Conservation (phyloP, 2,888 invertebrate species). For the Anorthoa munda region DNA sequence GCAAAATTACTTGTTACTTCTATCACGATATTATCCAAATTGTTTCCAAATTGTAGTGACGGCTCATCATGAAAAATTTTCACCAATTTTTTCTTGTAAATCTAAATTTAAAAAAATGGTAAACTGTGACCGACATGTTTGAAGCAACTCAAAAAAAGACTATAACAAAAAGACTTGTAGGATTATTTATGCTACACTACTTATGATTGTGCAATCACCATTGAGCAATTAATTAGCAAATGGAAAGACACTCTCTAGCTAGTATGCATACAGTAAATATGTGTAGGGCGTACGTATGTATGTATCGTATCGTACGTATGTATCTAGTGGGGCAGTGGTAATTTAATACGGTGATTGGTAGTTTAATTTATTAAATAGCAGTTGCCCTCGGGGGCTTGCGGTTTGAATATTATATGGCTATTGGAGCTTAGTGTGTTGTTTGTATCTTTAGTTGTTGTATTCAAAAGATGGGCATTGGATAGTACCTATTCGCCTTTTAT, state of each 20-base stretch:
- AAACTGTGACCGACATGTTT: too few species aligned
- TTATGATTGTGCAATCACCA: conserved; percentile 21
- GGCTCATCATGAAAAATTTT: too few species aligned
- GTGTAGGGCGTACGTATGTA: background rate
- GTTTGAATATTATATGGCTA: background rate
- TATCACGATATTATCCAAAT: too few species aligned
- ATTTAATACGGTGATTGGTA: background rate
- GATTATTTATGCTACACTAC: too few species aligned
- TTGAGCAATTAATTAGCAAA: conserved; percentile 51
- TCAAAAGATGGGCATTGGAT: background rate
- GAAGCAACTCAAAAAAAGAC: too few species aligned
- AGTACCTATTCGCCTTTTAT: too few species aligned
- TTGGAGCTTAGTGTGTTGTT: background rate
- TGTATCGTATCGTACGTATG: background rate
- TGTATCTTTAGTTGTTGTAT: background rate
- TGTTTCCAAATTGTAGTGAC: too few species aligned
- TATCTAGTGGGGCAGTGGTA: background rate
- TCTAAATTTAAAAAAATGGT: too few species aligned
- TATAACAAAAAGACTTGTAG: too few species aligned
- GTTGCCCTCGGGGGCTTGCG: background rate
- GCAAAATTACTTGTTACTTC: too few species aligned
- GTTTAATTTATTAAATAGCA: background rate
- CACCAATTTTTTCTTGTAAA: too few species aligned
- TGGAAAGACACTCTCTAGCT: conserved; percentile 19
- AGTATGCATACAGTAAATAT: background rate